Conservation (phyloP, 2,888 invertebrate species). For the Octonoba sinensis region DNA sequence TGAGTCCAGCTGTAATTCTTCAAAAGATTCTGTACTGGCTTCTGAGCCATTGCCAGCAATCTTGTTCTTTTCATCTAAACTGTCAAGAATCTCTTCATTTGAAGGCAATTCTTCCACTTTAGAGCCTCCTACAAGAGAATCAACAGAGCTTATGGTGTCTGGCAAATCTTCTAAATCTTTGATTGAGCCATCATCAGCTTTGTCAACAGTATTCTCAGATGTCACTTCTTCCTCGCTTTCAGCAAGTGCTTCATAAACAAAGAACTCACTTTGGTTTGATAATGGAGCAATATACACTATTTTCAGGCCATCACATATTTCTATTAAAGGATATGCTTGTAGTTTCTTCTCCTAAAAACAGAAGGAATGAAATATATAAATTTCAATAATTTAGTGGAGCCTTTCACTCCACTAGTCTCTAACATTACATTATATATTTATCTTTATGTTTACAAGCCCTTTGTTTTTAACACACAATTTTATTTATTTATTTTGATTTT, state of each 20-base stretch:
- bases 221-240: slow-evolving; percentile 62
- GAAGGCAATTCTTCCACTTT: slow-evolving; percentile 45
- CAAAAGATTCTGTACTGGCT: slow-evolving; percentile 66
- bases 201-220: slow-evolving; percentile 58
- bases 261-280: slow-evolving; percentile 73
- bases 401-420: too few species aligned
- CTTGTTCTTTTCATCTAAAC: slow-evolving; percentile 53
- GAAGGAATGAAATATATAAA: background rate
- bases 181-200: slow-evolving; percentile 40
- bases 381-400: slow-evolving; percentile 18
- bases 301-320: slow-evolving; percentile 71
- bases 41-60: slow-evolving; percentile 58
- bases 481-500: too few species aligned
- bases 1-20: slow-evolving; percentile 66
- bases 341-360: slow-evolving; percentile 68
- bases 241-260: slow-evolving; percentile 71
- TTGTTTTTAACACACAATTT: too few species aligned
- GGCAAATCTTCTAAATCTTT: slow-evolving; percentile 55
- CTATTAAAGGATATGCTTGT: slow-evolving; percentile 73
- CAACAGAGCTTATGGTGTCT: slow-evolving; percentile 52
- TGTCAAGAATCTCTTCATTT: slow-evolving; percentile 43
- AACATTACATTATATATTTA: background rate
- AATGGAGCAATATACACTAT: slow-evolving; percentile 73
- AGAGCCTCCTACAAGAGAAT: slow-evolving; percentile 36
- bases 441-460: background rate